A percentile compares a stretch with the other conserved stretches of the same genome.
Conservation (phyloP, 2,888 invertebrate genomes). For the Schizaphis graminum region DNA sequence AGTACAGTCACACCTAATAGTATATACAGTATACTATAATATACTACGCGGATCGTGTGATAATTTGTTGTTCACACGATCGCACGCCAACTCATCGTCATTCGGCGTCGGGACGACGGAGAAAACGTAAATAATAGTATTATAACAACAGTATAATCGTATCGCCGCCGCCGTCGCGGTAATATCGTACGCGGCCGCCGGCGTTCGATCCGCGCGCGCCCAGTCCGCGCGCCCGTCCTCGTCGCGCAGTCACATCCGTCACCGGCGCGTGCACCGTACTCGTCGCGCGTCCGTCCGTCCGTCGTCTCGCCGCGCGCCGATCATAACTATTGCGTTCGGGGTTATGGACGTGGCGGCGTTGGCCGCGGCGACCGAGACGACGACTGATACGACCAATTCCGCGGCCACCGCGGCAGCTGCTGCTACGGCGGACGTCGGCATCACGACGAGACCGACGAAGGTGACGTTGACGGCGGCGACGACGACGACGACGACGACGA, state of each 20-base stretch:
- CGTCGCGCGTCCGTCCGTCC: conserved; percentile 6
- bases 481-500: neutral
- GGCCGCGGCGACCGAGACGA: conserved; percentile 12
- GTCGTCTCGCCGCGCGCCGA: conserved; percentile 1
- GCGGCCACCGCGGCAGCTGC: neutral
- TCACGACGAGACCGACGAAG: neutral
- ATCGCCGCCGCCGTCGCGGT: neutral
- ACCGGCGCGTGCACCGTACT: neutral
- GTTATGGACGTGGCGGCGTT: conserved; percentile 47
- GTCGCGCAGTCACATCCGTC: neutral
- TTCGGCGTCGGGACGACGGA: neutral
- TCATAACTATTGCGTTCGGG: neutral
- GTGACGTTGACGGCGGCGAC: neutral
- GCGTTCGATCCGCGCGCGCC: conserved; percentile 7
- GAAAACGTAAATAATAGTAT: neutral
- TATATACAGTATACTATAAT: neutral
- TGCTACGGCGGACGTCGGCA: neutral
- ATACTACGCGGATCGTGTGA: neutral
- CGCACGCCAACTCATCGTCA: neutral
- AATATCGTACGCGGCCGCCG: neutral
- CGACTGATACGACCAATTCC: neutral
- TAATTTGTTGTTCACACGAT: neutral
- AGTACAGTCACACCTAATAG: neutral
- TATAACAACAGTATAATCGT: neutral
- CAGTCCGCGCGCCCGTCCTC: neutral